phyloP scores from a whole-genome alignment of 2,113 vertebrate genomes.

The Pavo muticus region DNA sequence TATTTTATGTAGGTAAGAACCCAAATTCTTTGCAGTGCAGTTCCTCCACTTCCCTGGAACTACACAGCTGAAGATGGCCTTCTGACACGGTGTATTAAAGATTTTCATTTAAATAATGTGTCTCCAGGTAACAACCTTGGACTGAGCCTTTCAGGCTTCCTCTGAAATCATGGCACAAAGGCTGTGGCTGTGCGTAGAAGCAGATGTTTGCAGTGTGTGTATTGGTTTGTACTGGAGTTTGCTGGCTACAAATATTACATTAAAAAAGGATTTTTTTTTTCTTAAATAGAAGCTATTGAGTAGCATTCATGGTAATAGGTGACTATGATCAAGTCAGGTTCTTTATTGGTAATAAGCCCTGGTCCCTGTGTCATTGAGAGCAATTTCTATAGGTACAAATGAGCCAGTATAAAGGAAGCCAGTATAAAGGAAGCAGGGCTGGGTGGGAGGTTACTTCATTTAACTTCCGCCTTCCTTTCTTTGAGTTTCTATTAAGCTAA shows the following conservation, averaged over 20 bases:
- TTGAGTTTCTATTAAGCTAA: slow-evolving; percentile 60
- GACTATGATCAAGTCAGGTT: slow-evolving; percentile 20
- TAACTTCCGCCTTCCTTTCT: slow-evolving; percentile 64
- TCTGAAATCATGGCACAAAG: slow-evolving; percentile 19
- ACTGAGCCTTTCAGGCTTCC: slow-evolving; percentile 6
- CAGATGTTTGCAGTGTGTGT: slow-evolving; percentile 10
- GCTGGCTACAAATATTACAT: background rate
- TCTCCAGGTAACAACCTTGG: slow-evolving; percentile 28
- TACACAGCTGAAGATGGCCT: slow-evolving; percentile 2
- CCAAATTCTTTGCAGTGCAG: slow-evolving; percentile 32
- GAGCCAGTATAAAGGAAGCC: slow-evolving; percentile 32
- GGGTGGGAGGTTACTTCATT: slow-evolving; percentile 67
- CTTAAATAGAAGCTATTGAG: background rate
- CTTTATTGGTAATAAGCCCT: slow-evolving; percentile 47
- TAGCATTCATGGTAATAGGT: slow-evolving; percentile 16
- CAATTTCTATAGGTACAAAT: slow-evolving; percentile 64
- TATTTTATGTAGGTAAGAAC: slow-evolving; percentile 51
- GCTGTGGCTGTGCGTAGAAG: background rate
- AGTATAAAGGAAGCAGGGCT: slow-evolving; percentile 39
- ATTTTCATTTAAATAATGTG: slow-evolving; percentile 1
- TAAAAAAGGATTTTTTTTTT: background rate
- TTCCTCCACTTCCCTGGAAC: background rate
- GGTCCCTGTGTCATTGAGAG: slow-evolving; percentile 51
- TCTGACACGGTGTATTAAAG: slow-evolving; percentile 35
- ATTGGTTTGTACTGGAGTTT: background rate